phyloP scores from a whole-genome alignment of 2,797 vertebrate genomes.

The Erpetoichthys calabaricus region DNA sequence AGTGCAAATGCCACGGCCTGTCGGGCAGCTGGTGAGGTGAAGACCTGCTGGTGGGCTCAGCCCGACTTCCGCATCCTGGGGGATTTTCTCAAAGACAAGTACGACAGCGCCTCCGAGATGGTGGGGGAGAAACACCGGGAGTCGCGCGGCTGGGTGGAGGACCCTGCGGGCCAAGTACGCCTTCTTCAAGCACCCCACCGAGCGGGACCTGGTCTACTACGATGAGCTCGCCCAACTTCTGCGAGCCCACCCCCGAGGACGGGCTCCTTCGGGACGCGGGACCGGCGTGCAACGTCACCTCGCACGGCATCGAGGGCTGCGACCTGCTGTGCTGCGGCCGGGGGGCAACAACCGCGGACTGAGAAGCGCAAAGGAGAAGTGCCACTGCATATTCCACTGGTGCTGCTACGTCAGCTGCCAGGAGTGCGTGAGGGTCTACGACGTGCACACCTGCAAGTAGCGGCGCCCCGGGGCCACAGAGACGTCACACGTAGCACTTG shows the following conservation, averaged over 20 bases:
- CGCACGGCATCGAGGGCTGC: conserved; percentile 91
- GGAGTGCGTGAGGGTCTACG: conserved; percentile 83
- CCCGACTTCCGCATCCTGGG: conserved; percentile 88
- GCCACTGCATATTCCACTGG: conserved; percentile 98
- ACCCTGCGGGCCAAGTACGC: conserved; percentile 85
- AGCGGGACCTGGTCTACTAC: conserved; percentile 89
- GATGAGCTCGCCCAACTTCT: conserved; percentile 95
- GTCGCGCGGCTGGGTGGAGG: conserved; percentile 85
- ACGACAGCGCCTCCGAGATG: conserved; percentile 96
- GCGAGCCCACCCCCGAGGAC: conserved; percentile 85
- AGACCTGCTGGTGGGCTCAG: conserved; percentile 97
- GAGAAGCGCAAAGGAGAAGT: conserved; percentile 82
- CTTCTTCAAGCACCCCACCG: conserved; percentile 89
- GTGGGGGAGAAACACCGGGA: conserved; percentile 92
- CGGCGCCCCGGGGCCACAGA: neutral
- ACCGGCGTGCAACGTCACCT: conserved; percentile 92
- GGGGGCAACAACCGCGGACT: conserved; percentile 95
- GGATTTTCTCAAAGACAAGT: conserved; percentile 94
- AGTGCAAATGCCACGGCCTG: conserved; percentile 92
- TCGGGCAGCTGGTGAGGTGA: conserved; percentile 96
- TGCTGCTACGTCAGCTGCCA: conserved; percentile 95
- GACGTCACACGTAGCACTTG: neutral
- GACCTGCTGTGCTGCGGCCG: conserved; percentile 93
- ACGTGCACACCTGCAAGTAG: conserved; percentile 94
- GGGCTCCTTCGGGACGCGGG: conserved; percentile 85